phyloP scores from a whole-genome alignment of 53 echinoderm and acorn worm genomes.

The Hippasteria phrygiana region DNA sequence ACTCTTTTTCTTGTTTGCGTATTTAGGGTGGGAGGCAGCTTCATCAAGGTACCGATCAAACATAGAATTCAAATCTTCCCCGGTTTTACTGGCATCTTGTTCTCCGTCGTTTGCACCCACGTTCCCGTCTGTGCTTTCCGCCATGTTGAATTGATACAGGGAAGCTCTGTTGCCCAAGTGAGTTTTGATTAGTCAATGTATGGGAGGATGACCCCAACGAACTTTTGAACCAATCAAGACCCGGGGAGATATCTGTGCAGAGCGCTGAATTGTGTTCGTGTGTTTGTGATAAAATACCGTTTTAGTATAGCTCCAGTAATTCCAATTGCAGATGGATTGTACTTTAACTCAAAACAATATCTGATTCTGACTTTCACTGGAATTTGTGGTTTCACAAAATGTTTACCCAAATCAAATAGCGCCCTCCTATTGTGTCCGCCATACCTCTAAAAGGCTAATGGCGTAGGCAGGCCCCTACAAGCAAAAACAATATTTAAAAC shows the following conservation, averaged over 20 bases:
- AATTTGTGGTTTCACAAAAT: too few species aligned
- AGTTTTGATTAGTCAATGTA: constrained; percentile 20
- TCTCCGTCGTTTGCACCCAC: constrained; percentile 9
- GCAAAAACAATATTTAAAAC: too few species aligned
- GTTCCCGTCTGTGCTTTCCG: constrained; percentile 18
- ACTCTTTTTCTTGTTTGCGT: constrained; percentile 8
- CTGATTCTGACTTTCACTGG: too few species aligned
- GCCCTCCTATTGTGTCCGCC: too few species aligned
- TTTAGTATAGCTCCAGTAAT: too few species aligned
- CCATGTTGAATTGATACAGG: constrained; percentile 22
- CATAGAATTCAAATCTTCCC: background rate
- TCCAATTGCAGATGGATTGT: too few species aligned
- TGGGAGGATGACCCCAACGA: background rate
- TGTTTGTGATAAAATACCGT: background rate
- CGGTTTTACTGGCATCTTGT: background rate
- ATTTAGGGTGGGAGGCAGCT: constrained; percentile 49
- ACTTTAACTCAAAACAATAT: too few species aligned
- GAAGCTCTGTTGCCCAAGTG: background rate
- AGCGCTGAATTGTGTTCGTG: background rate
- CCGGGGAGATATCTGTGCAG: background rate
- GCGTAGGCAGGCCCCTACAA: too few species aligned
- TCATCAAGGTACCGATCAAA: constrained; percentile 46
- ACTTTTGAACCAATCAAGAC: constrained; percentile 7
- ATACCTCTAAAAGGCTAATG: too few species aligned
- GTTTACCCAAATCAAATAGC: too few species aligned